Evolutionary conservation across 2,113 vertebrate genomes (phyloP).

Genomic region (Phycodurus eques): DNA sequence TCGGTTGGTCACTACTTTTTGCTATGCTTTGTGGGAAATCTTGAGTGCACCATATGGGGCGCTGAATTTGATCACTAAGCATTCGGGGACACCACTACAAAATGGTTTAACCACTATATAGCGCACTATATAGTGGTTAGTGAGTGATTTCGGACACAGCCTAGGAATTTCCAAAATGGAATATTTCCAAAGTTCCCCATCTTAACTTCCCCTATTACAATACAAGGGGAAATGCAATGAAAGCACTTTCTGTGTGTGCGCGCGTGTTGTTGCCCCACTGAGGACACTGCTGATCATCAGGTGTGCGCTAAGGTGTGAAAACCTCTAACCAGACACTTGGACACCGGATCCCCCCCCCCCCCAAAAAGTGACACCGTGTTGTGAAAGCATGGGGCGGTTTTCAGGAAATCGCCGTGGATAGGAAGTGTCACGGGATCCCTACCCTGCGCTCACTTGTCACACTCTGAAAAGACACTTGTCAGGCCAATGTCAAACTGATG

Average conservation of each 20-base stretch:
- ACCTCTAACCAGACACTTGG: conserved; percentile 12
- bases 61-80: no score
- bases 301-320: conserved; percentile 43
- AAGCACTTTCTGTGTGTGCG: conserved; percentile 31
- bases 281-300: conserved; percentile 49
- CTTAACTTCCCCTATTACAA: no score
- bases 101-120: no score
- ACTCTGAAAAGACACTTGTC: conserved; percentile 75
- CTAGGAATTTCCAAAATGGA: no score
- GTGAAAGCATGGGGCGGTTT: conserved; percentile 60
- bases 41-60: no score
- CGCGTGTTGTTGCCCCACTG: conserved; percentile 30
- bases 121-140: no score
- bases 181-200: no score
- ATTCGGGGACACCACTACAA: no score
- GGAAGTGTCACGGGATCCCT: conserved; percentile 74
- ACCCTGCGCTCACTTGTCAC: conserved; percentile 65
- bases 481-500: conserved; percentile 76
- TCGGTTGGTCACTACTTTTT: no score
- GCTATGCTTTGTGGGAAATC: no score
- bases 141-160: no score
- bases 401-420: conserved; percentile 57
- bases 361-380: conserved; percentile 52
- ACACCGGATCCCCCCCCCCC: conserved; percentile 47
- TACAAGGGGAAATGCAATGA: conserved; percentile 22